phyloP scores from a whole-genome alignment of 2,113 vertebrate species.

The Protomyctophum bolini region DNA sequence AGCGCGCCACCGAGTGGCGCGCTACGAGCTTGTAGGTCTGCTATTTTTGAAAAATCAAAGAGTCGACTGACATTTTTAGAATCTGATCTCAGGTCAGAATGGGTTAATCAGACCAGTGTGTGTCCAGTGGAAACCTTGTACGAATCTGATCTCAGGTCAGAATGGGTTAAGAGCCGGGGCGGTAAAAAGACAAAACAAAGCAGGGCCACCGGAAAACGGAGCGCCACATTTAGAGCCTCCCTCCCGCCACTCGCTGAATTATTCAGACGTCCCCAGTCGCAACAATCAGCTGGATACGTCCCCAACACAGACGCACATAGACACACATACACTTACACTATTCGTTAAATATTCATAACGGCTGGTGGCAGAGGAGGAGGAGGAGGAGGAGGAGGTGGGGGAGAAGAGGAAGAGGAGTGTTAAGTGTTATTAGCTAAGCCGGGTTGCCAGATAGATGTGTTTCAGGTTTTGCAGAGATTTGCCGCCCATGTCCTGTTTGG shows the following conservation, averaged over 20 bases:
- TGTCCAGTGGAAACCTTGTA: too few species aligned
- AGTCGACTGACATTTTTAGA: too few species aligned
- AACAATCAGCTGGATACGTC: conserved; percentile 67
- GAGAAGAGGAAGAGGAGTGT: conserved; percentile 26
- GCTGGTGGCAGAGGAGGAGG: conserved; percentile 43
- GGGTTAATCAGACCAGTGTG: too few species aligned
- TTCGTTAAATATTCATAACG: conserved; percentile 72
- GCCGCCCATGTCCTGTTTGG: conserved; percentile 44
- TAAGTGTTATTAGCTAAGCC: conserved; percentile 49
- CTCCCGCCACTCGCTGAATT: conserved; percentile 61
- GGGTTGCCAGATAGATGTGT: conserved; percentile 66
- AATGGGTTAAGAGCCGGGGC: conserved; percentile 73
- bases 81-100: too few species aligned
- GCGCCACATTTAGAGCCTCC: conserved; percentile 69
- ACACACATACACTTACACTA: conserved; percentile 25
- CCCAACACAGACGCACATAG: conserved; percentile 32
- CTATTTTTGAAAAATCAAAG: too few species aligned
- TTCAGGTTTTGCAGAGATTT: conserved; percentile 47
- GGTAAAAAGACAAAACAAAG: conserved; percentile 41
- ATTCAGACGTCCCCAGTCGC: conserved; percentile 75
- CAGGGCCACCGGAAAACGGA: conserved; percentile 43
- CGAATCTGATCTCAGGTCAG: too few species aligned
- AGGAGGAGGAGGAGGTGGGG: conserved; percentile 26
- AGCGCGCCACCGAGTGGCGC: too few species aligned
- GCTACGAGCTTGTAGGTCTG: too few species aligned